Evolutionary conservation across 2,113 vertebrate species (phyloP).

Genomic region (Cettia cetti): DNA sequence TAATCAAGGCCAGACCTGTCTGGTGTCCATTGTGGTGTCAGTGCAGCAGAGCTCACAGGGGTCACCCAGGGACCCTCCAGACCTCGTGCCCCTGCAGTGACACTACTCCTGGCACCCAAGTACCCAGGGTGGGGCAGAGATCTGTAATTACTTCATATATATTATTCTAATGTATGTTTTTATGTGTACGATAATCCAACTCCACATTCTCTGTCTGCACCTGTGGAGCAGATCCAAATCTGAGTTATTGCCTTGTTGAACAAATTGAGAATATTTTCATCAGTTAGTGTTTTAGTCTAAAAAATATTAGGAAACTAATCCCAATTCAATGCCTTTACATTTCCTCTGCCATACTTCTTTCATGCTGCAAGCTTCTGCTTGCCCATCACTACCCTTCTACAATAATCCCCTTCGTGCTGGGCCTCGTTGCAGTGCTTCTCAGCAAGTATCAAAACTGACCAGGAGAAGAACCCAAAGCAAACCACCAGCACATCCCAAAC

Average conservation of each 20-base stretch:
- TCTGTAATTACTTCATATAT: not conserved
- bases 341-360: not conserved
- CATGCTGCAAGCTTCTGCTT: not conserved
- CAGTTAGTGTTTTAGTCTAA: not conserved
- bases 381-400: not conserved
- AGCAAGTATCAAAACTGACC: not conserved
- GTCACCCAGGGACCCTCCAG: not conserved
- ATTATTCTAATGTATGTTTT: not conserved
- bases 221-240: not conserved
- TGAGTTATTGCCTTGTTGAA: not conserved
- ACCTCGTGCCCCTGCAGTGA: not conserved
- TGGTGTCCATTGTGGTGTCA: fast-evolving
- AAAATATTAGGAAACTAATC: not conserved
- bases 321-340: not conserved
- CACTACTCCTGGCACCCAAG: no score
- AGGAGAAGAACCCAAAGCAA: not conserved
- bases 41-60: not conserved
- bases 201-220: not conserved
- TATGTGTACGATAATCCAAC: not conserved
- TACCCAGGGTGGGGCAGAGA: no score
- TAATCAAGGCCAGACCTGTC: not conserved
- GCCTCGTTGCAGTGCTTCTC: not conserved
- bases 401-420: not conserved
- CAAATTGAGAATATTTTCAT: not conserved
- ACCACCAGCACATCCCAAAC: not conserved